phyloP scores from a whole-genome alignment of 30 jellyfish, hydroid and myxozoan genomes.

The Mastigias papua region DNA sequence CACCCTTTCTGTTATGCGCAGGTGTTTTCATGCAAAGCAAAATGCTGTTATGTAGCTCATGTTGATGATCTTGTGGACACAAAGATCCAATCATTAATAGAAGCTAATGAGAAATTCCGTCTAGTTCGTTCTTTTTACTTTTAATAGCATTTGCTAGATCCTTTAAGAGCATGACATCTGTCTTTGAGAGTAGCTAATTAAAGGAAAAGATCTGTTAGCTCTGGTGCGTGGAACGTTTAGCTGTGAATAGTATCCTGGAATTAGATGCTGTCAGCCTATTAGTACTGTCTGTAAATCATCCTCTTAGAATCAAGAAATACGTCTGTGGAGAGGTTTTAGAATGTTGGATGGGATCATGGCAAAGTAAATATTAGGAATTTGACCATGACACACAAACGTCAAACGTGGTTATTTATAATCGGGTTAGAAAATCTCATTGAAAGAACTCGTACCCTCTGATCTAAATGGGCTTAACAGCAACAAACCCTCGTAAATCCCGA shows the following conservation, averaged over 20 bases:
- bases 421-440: not conserved
- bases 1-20: not conserved
- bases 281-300: not conserved
- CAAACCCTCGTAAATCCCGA: not conserved
- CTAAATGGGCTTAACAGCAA: not conserved
- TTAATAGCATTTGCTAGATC: not conserved
- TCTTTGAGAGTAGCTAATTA: not conserved
- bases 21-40: not conserved
- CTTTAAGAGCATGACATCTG: not conserved
- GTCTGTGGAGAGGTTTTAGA: not conserved
- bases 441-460: not conserved
- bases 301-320: not conserved
- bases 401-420: not conserved
- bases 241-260: not conserved
- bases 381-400: not conserved
- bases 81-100: not conserved
- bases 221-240: not conserved
- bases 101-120: not conserved
- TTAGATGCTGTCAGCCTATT: not conserved
- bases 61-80: constrained; percentile 13
- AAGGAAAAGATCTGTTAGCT: not conserved
- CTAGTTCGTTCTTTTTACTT: not conserved
- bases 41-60: not conserved
- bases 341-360: not conserved
- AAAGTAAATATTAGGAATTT: not conserved